A percentile compares a stretch with the other conserved stretches of the same genome.
These are phyloP conservation scores for Yponomeuta malinellus DNA, from an alignment of 2,888 invertebrate species.

Conservation along the genomic window DNA sequence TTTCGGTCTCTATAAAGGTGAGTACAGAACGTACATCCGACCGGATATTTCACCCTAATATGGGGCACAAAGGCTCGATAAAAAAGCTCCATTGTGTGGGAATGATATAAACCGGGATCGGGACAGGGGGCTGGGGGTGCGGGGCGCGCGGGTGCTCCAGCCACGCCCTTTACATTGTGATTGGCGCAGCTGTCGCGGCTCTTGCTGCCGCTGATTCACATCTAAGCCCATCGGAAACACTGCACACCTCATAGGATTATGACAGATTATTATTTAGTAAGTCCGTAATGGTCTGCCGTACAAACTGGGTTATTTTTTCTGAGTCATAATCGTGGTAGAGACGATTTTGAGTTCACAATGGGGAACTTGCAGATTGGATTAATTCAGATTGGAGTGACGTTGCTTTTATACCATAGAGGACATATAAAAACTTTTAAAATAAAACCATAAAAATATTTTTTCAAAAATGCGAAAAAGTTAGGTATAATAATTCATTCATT, in stretches of 20 bases:
- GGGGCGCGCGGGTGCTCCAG: slow-evolving; percentile 36
- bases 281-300: neutral
- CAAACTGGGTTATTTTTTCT: too few relatives aligned
- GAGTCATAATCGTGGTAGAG: too few relatives aligned
- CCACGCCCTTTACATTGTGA: slow-evolving; percentile 73
- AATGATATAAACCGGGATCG: slow-evolving; percentile 64
- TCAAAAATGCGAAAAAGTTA: too few relatives aligned
- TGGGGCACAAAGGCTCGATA: slow-evolving; percentile 64
- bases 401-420: too few relatives aligned
- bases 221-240: slow-evolving; percentile 18
- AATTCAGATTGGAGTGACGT: too few relatives aligned
- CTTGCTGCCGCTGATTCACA: slow-evolving; percentile 38
- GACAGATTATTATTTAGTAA: neutral
- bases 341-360: too few relatives aligned
- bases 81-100: slow-evolving; percentile 71
- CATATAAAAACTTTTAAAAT: too few relatives aligned
- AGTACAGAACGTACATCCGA: slow-evolving; percentile 67
- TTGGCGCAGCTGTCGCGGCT: slow-evolving; percentile 71
- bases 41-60: slow-evolving; percentile 73
- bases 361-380: too few relatives aligned
- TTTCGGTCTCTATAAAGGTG: slow-evolving; percentile 60
- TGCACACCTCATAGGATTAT: slow-evolving; percentile 11
- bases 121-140: slow-evolving; percentile 37
- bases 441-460: too few relatives aligned
- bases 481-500: too few relatives aligned